Percentiles rank a stretch among this genome's conserved stretches.
Conservation (phyloP, 2,797 vertebrate genomes). For the Sebastes nivosus region DNA sequence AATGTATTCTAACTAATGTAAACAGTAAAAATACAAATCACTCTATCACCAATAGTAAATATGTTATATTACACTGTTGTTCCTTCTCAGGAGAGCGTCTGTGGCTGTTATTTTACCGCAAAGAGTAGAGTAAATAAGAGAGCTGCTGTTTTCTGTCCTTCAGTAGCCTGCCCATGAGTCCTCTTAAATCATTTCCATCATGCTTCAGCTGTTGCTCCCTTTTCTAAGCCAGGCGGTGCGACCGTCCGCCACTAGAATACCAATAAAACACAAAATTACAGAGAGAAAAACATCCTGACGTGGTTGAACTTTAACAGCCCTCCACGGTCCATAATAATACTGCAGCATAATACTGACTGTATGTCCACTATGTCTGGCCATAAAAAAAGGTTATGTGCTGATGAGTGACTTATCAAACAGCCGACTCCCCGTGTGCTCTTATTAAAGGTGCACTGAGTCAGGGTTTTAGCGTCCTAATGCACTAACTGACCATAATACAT, state of each 20-base stretch:
- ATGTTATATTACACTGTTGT: background rate
- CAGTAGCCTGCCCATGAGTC: conserved; percentile 3
- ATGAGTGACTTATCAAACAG: conserved; percentile 2
- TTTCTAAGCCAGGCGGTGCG: background rate
- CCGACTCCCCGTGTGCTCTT: background rate
- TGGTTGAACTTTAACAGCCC: background rate
- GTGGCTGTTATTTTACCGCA: background rate
- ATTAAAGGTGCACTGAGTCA: background rate
- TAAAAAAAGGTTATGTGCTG: conserved; percentile 3
- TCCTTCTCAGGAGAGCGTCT: background rate
- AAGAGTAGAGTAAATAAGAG: background rate
- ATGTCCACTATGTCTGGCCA: background rate
- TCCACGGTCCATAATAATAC: background rate
- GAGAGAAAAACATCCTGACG: background rate
- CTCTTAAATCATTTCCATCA: conserved; percentile 24
- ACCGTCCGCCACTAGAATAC: background rate
- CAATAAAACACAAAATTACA: conserved; percentile 33
- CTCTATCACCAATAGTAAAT: background rate
- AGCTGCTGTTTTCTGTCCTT: conserved; percentile 15
- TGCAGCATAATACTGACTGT: background rate
- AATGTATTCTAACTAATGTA: background rate
- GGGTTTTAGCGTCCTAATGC: background rate
- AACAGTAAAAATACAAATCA: background rate
- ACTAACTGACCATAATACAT: background rate
- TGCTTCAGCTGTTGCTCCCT: conserved; percentile 15